Conservation (phyloP, 1,140 invertebrate species). For the Brachionus koreanus region DNA sequence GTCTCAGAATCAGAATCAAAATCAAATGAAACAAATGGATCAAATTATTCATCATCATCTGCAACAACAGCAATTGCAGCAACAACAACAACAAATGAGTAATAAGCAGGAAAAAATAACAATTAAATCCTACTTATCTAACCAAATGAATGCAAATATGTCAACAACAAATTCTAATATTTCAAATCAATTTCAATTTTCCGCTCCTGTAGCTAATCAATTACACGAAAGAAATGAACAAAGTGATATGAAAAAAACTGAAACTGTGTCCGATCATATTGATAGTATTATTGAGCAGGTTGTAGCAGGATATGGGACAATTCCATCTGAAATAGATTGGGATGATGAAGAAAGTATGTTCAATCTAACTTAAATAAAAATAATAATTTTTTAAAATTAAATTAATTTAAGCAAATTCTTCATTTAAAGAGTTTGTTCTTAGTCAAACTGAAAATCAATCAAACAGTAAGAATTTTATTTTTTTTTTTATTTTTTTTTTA, state of each 20-base stretch:
- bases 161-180: not conserved
- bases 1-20: not conserved
- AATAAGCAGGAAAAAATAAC: constrained; percentile 18
- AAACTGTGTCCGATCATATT: constrained; percentile 3
- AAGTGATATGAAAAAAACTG: not conserved
- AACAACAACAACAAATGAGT: constrained; percentile 32
- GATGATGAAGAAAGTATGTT: constrained; percentile 16
- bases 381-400: not conserved
- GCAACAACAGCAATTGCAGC: constrained; percentile 45
- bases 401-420: not conserved
- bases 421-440: not conserved
- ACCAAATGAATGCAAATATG: not conserved
- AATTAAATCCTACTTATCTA: not conserved
- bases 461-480: not conserved
- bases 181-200: not conserved
- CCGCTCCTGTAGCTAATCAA: not conserved
- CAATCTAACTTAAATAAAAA: not conserved
- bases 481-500: not conserved
- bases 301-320: not conserved
- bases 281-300: constrained; percentile 21
- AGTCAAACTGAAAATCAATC: constrained; percentile 10
- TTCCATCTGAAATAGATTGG: not conserved
- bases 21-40: constrained; percentile 20
- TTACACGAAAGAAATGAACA: not conserved
- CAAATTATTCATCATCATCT: constrained; percentile 38